Conservation (phyloP, 1,140 invertebrate genomes). For the Aradophagus sp. region DNA sequence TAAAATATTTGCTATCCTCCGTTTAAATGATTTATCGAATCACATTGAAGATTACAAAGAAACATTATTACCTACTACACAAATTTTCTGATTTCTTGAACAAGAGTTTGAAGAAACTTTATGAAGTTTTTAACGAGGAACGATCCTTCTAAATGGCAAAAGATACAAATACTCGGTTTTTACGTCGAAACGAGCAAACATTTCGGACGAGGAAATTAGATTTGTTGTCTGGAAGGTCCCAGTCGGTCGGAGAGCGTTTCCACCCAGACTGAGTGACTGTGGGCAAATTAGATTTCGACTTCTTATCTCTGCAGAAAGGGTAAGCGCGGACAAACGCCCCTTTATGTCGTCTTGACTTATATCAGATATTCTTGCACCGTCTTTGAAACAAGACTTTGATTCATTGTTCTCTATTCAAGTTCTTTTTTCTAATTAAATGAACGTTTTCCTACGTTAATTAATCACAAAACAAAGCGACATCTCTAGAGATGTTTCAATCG, state of each 20-base stretch:
- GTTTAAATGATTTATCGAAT: no score
- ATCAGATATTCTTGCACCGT: constrained; percentile 50
- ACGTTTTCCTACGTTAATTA: constrained; percentile 12
- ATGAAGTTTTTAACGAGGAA: constrained; percentile 49
- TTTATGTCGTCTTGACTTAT: constrained; percentile 40
- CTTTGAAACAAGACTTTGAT: constrained; percentile 16
- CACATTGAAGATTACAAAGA: constrained; percentile 26
- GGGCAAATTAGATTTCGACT: constrained; percentile 48
- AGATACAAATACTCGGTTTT: constrained; percentile 42
- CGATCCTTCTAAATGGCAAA: constrained; percentile 56
- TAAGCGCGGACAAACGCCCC: constrained; percentile 53
- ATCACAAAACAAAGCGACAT: no score
- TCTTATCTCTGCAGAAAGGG: constrained; percentile 32
- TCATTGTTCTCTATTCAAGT: no score
- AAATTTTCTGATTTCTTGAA: constrained; percentile 22
- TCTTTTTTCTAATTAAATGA: constrained; percentile 21
- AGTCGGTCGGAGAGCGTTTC: constrained; percentile 16
- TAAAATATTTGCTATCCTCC: no score
- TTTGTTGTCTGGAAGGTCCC: constrained; percentile 25
- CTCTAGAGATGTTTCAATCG: no score
- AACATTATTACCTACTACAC: constrained; percentile 33
- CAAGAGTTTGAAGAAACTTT: constrained; percentile 23
- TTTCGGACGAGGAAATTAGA: constrained; percentile 43
- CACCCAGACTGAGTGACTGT: constrained; percentile 14
- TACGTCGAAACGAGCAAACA: constrained; percentile 37